Base-by-base conservation (phyloP, 2,888 invertebrate genomes). In the Hemistola chrysoprasaria region DNA sequence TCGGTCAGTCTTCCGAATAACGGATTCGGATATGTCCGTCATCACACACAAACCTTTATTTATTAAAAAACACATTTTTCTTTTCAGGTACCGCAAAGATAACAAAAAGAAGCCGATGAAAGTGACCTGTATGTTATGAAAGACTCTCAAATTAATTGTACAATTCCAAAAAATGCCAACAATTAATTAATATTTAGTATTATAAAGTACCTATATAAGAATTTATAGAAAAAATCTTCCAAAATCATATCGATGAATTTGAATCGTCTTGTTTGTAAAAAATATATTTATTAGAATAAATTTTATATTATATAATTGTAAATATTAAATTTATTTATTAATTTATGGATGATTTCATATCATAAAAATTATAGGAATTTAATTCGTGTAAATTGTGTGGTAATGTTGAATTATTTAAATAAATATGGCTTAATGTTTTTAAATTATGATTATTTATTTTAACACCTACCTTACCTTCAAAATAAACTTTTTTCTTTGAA, bases 1-100 rank as follows among this genome's bases (percentile, higher is more conserved):
- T n/a, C n/a, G n/a, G n/a, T n/a, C n/a, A n/a, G n/a, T n/a, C n/a
- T n/a, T n/a, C n/a, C n/a, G n/a, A n/a, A n/a, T n/a, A n/a, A n/a
- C n/a, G n/a, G n/a, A n/a, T n/a, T n/a, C n/a, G n/a, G n/a, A n/a
- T n/a, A n/a, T n/a, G n/a, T n/a, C n/a, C n/a, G n/a, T n/a, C n/a
- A n/a, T n/a, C n/a, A n/a, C n/a, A n/a, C n/a, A n/a, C n/a, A n/a
- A n/a, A n/a, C n/a, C n/a, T n/a, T n/a, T n/a, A n/a, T n/a, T 9
- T 32, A 47, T 55, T 48, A 52, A 61, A 3, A 3, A 16, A 4
- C 16, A 3, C 2, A 16, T 16, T 4, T 16, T 2, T 16, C n/a
- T 40, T 79, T 72, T 27, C 84, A 86, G 86, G 78, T 86, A 65
- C 81, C 84, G 20, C 78, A 76, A 40, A 86, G 86, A 76, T 86